phyloP scores from a whole-genome alignment of 2,797 vertebrate genomes.

The Manis javanica region DNA sequence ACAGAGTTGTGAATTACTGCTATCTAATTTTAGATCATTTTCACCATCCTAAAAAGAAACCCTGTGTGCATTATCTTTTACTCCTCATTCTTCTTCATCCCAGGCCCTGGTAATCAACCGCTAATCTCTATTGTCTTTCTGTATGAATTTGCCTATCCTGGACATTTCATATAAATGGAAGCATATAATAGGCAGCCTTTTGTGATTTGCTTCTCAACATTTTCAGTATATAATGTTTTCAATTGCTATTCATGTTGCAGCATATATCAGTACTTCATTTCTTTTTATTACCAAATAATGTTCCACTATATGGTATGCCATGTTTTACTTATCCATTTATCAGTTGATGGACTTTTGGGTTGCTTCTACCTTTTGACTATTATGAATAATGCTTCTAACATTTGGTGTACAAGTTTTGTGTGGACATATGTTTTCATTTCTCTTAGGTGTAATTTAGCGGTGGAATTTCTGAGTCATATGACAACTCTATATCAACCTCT shows the following conservation, averaged over 20 bases:
- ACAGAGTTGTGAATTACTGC: background rate
- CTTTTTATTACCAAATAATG: background rate
- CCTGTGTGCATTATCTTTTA: background rate
- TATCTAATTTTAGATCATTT: conserved; percentile 1
- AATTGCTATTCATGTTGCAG: background rate
- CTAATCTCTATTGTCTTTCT: background rate
- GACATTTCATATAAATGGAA: background rate
- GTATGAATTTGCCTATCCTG: background rate
- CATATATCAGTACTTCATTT: background rate
- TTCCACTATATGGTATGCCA: background rate
- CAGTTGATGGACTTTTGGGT: background rate
- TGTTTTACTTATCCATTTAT: background rate
- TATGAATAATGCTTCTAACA: background rate
- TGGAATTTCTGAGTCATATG: background rate
- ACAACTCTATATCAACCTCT: background rate
- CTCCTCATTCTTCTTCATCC: background rate
- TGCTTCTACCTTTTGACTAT: background rate
- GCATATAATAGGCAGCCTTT: background rate
- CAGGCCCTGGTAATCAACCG: background rate
- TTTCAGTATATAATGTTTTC: background rate
- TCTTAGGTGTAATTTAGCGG: background rate
- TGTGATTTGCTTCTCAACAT: background rate
- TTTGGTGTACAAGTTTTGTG: background rate
- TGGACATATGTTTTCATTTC: background rate
- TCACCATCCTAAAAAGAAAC: background rate